Percentiles rank a stretch among this genome's conserved stretches.
Evolutionary conservation across 2,888 invertebrate genomes (phyloP).

Genomic region (Lordiphosa andalusiaca): DNA sequence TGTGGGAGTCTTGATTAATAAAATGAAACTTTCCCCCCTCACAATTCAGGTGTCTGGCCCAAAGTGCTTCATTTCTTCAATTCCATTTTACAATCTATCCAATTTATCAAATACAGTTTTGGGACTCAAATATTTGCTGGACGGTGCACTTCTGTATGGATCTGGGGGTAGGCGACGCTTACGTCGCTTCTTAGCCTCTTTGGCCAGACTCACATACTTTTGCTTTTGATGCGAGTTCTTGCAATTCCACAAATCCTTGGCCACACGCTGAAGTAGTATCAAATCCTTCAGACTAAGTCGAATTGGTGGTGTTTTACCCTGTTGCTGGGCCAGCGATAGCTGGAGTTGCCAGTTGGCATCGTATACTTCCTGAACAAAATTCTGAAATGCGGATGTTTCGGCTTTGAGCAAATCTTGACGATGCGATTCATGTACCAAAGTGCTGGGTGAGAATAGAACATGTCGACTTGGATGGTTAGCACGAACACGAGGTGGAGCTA

Average conservation of each 20-base stretch:
- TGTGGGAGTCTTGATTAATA: neutral
- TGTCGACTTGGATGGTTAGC: slow-evolving; percentile 3
- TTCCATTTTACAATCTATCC: neutral
- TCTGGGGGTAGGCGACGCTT: slow-evolving; percentile 15
- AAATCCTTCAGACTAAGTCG: slow-evolving; percentile 11
- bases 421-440: slow-evolving; percentile 12
- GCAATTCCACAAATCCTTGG: slow-evolving; percentile 19
- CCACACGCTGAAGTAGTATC: slow-evolving; percentile 6
- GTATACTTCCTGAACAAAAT: slow-evolving; percentile 21
- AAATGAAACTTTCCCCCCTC: neutral
- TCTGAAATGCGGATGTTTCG: slow-evolving; percentile 19
- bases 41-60: too few relatives aligned
- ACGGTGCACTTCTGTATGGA: slow-evolving; percentile 6
- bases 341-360: slow-evolving; percentile 3
- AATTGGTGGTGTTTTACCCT: neutral
- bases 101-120: neutral
- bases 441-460: slow-evolving; percentile 19
- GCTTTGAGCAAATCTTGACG: slow-evolving; percentile 5
- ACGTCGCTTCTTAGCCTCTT: slow-evolving; percentile 2
- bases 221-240: slow-evolving; percentile 3
- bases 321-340: slow-evolving; percentile 4
- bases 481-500: neutral
- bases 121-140: neutral
- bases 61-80: too few relatives aligned
- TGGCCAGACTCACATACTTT: slow-evolving; percentile 15